Evolutionary conservation across 2,113 vertebrate species (phyloP), one percentile per base, ranked within the genome.

Genomic region (Nycticebus coucang): DNA sequence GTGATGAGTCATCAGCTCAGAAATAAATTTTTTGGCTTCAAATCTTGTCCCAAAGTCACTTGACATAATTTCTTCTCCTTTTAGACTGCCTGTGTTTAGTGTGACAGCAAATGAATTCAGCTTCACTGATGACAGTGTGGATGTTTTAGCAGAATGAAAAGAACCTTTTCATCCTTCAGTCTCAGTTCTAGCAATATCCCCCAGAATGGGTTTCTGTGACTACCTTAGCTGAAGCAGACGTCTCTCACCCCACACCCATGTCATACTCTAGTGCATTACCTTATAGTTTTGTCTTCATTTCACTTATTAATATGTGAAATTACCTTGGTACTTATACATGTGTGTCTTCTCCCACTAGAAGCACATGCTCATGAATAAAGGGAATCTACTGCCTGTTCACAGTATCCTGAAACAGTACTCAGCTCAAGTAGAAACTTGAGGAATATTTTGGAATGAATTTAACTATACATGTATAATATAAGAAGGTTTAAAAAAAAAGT

Each of bases 1-100:
- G 1, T 81, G 28, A 72, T 91, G 68, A 81, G 19, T 88, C 82
- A 88, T 79, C 75, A 71, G 33, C 53, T 71, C 5, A 18, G 66
- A 91, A 80, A 81, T 89, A 69, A 35, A 50, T 74, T 81, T 89
- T 81, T 53, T 95, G 28, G 26, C 28, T 94, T 89, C 57, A 86
- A 24, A 66, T 82, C n/a, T 87, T 89, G 15, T 94, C 18, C 26
- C 59, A 37, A 83, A 68, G 50, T 50, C 71, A 80, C 66, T 82
- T 84, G 62, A 35, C 37, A 45, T 92, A 7, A 74, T 75, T 92
- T 81, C 80, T 79, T 93, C 71, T 57, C 86, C 41, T 33, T 92
- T 94, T 62, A 91, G 37, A 89, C 26, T 95, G 64, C 88, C 79
- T 68, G n/a, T 86, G 71, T 41, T 93, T 75, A 30, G 17, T 89